phyloP scores from a whole-genome alignment of 1,140 invertebrate genomes.

The Sminthurinus signatus region DNA sequence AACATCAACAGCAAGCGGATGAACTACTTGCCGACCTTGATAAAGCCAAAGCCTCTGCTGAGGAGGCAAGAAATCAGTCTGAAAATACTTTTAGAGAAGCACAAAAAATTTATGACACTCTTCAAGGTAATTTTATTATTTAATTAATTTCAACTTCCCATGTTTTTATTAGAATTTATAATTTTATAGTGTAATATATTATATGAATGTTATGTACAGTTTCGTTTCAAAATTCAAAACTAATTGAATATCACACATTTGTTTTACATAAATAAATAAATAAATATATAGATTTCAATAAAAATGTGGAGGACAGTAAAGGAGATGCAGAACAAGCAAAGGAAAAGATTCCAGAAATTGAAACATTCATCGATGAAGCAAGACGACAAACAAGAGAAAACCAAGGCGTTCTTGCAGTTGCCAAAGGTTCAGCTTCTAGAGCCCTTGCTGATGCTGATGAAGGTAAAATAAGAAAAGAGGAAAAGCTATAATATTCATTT shows the following conservation, averaged over 20 bases:
- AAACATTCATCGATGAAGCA: constrained; percentile 57
- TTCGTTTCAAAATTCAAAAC: not conserved
- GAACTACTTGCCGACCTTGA: constrained; percentile 63
- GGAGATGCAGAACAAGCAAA: constrained; percentile 63
- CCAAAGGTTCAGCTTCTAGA: constrained; percentile 67
- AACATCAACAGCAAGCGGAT: constrained; percentile 57
- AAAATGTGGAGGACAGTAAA: constrained; percentile 73
- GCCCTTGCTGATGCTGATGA: constrained; percentile 67
- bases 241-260: not conserved
- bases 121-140: constrained; percentile 58
- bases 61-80: constrained; percentile 70
- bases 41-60: constrained; percentile 62
- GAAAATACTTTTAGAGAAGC: constrained; percentile 81
- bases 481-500: too few relatives aligned
- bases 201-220: too few relatives aligned
- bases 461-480: too few relatives aligned
- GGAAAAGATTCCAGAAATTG: constrained; percentile 54
- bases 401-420: constrained; percentile 56
- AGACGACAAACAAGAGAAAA: constrained; percentile 54
- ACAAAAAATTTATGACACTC: constrained; percentile 71
- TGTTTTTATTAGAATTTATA: too few relatives aligned
- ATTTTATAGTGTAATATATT: too few relatives aligned
- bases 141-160: not conserved
- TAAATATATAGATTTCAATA: constrained; percentile 67
- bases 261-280: too few relatives aligned